phyloP scores from a whole-genome alignment of 2,797 vertebrate genomes.

The Decapterus maruadsi region DNA sequence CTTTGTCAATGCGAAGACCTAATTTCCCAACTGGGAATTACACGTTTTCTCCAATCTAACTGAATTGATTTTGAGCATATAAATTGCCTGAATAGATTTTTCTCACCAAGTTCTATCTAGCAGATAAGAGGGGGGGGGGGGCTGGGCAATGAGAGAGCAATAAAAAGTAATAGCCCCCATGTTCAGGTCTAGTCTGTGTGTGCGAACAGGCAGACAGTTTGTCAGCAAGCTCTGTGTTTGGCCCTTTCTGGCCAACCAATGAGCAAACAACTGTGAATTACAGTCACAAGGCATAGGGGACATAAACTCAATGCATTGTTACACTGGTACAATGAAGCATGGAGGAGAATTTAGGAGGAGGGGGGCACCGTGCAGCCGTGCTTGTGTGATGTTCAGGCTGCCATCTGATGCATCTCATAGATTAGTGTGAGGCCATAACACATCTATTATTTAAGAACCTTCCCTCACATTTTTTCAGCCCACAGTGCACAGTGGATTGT shows the following conservation, averaged over 20 bases:
- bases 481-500: constrained; percentile 1
- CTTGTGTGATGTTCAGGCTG: constrained; percentile 10
- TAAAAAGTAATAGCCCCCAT: constrained; percentile 36
- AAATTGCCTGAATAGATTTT: constrained; percentile 37
- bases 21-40: constrained; percentile 16
- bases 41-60: constrained; percentile 26
- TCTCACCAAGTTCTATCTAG: background rate
- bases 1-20: constrained; percentile 7
- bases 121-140: constrained; percentile 5
- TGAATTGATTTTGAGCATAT: constrained; percentile 27
- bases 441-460: constrained; percentile 69
- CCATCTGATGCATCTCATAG: constrained; percentile 16
- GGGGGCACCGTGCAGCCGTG: constrained; percentile 4
- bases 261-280: constrained; percentile 38
- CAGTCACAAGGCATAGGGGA: constrained; percentile 32
- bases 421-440: constrained; percentile 37
- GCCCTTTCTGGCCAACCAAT: constrained; percentile 18
- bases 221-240: constrained; percentile 28
- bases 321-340: constrained; percentile 6
- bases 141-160: constrained; percentile 22
- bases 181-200: constrained; percentile 30
- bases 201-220: constrained; percentile 39
- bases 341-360: constrained; percentile 27
- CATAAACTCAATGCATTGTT: constrained; percentile 36
- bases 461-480: constrained; percentile 5